Percentiles rank a stretch among this genome's conserved stretches.
Conservation (phyloP, 1,140 invertebrate genomes). For the Acromyrmex echinatior region DNA sequence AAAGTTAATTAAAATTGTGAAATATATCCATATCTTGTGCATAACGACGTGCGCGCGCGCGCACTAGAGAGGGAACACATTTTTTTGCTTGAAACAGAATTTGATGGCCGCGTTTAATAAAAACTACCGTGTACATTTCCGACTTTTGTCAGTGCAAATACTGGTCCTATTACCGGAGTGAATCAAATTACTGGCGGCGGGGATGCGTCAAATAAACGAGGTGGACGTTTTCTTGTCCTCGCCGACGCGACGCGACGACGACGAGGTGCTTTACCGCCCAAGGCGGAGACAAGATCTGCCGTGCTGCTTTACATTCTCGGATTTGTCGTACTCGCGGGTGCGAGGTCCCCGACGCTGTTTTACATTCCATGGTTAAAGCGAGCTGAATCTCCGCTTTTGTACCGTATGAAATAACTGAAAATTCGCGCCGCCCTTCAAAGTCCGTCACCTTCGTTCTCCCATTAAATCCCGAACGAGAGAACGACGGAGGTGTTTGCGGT, state of each 20-base stretch:
- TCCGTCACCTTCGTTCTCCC: slow-evolving; percentile 46
- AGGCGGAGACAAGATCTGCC: slow-evolving; percentile 48
- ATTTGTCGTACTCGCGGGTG: slow-evolving; percentile 52
- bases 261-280: slow-evolving; percentile 42
- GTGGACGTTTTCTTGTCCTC: slow-evolving; percentile 49
- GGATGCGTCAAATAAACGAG: slow-evolving; percentile 55
- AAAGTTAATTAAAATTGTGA: slow-evolving; percentile 52
- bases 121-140: slow-evolving; percentile 29
- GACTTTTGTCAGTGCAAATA: slow-evolving; percentile 50
- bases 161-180: slow-evolving; percentile 32
- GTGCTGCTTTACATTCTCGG: slow-evolving; percentile 53
- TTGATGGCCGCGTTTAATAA: slow-evolving; percentile 22
- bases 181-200: slow-evolving; percentile 42
- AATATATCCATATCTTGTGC: not conserved
- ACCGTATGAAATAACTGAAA: slow-evolving; percentile 60
- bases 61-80: not conserved
- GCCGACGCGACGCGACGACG: not conserved
- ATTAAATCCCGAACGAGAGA: slow-evolving; percentile 55
- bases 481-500: slow-evolving; percentile 45
- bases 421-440: slow-evolving; percentile 42
- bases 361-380: slow-evolving; percentile 62
- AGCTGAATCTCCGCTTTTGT: slow-evolving; percentile 41
- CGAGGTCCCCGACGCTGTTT: slow-evolving; percentile 44
- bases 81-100: not conserved
- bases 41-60: not conserved